These are phyloP conservation scores for Lycorma delicatula DNA, from an alignment of 1,140 invertebrate species.

Conservation along the genomic window DNA sequence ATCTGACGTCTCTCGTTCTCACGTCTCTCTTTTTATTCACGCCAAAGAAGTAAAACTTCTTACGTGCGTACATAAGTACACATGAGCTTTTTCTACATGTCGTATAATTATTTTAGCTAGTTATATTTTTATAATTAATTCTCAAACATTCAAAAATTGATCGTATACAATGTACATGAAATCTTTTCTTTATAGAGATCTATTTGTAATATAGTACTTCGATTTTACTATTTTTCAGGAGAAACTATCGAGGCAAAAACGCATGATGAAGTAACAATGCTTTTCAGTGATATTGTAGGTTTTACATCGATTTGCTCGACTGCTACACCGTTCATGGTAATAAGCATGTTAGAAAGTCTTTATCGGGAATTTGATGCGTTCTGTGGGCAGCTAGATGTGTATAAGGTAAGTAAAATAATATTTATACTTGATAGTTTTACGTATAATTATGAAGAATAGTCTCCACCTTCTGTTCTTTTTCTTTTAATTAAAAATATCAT, in stretches of 20 bases:
- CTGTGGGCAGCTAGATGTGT: slow-evolving; percentile 83
- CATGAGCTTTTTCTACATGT: too few species aligned
- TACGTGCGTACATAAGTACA: too few species aligned
- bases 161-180: too few species aligned
- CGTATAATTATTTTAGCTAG: too few species aligned
- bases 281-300: slow-evolving; percentile 93
- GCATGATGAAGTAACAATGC: slow-evolving; percentile 85
- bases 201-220: not conserved
- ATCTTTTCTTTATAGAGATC: not conserved
- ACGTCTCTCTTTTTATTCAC: too few species aligned
- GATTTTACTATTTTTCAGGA: slow-evolving; percentile 43
- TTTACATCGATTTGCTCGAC: slow-evolving; percentile 90
- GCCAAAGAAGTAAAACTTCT: too few species aligned
- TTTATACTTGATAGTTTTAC: not conserved
- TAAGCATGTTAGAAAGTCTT: slow-evolving; percentile 84
- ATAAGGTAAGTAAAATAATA: slow-evolving; percentile 59
- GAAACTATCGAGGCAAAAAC: slow-evolving; percentile 84
- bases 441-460: too few species aligned
- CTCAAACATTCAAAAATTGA: too few species aligned
- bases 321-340: slow-evolving; percentile 87
- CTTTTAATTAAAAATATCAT: too few species aligned
- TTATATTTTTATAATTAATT: too few species aligned
- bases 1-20: too few species aligned
- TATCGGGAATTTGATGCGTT: slow-evolving; percentile 88
- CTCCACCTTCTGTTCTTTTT: too few species aligned